phyloP scores from a whole-genome alignment of 2,113 vertebrate species.

The Myotis brandtii region DNA sequence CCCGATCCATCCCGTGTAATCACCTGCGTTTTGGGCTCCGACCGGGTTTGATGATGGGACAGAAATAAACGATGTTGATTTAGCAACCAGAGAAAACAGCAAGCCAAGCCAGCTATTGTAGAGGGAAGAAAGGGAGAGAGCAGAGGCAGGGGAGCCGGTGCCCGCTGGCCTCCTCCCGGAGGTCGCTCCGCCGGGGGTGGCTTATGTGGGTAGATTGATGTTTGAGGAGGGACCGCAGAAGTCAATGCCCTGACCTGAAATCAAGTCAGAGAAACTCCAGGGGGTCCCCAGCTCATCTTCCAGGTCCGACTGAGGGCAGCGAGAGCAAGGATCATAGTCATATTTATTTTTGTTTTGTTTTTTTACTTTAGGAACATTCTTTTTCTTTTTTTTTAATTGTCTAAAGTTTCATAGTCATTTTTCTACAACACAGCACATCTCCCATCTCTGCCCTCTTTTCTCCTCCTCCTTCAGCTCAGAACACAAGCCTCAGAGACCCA shows the following conservation, averaged over 20 bases:
- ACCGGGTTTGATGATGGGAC: neutral
- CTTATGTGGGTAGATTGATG: neutral
- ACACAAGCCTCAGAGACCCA: neutral
- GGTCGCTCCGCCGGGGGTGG: neutral
- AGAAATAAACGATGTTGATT: slow-evolving; percentile 27
- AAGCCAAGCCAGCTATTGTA: neutral
- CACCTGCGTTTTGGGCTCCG: neutral
- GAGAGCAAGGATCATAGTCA: no score
- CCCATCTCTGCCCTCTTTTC: neutral
- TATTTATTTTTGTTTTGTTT: no score
- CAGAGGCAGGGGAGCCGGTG: neutral
- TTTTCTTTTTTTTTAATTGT: no score
- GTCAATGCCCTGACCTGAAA: neutral
- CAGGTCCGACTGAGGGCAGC: neutral
- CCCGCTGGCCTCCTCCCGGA: neutral
- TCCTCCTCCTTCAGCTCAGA: neutral
- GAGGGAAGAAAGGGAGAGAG: neutral
- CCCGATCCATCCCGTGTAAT: neutral
- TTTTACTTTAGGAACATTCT: no score
- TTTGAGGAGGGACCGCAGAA: neutral
- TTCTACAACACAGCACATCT: neutral
- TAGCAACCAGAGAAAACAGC: slow-evolving; percentile 44
- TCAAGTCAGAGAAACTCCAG: neutral
- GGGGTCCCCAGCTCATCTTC: neutral
- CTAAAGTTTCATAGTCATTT: no score